Percentiles rank a stretch among this genome's conserved stretches.
phyloP scores from a whole-genome alignment of 2,888 invertebrate species.

The Ptilodon capucinus region DNA sequence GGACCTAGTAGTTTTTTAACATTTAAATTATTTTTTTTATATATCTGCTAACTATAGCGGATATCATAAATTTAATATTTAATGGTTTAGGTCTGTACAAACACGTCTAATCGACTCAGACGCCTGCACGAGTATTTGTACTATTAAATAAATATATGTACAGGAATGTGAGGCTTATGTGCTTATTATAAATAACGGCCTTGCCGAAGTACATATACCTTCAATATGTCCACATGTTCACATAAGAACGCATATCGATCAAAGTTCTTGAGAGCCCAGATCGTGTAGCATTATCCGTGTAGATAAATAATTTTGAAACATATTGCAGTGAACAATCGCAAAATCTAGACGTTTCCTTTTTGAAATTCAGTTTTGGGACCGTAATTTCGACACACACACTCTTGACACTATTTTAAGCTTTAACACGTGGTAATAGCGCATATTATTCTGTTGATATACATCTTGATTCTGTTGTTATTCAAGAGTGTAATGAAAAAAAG shows the following conservation, averaged over 20 bases:
- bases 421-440: background rate
- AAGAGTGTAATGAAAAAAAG: constrained; percentile 27
- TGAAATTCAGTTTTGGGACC: background rate
- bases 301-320: no score
- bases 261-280: no score
- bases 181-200: background rate
- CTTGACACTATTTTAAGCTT: background rate
- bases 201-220: background rate
- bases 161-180: background rate
- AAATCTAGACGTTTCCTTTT: background rate
- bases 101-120: background rate
- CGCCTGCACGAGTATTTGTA: background rate
- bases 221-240: background rate
- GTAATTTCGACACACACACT: background rate
- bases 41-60: no score
- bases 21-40: no score
- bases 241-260: no score
- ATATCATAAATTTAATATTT: background rate
- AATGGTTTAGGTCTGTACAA: background rate
- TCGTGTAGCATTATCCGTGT: no score
- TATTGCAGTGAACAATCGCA: background rate
- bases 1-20: no score
- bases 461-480: constrained; percentile 19
- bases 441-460: background rate
- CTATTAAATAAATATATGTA: background rate